Percentiles rank a stretch among this genome's conserved stretches.
Evolutionary conservation across 2,113 vertebrate species (phyloP).

Genomic region (Petroica traversi): DNA sequence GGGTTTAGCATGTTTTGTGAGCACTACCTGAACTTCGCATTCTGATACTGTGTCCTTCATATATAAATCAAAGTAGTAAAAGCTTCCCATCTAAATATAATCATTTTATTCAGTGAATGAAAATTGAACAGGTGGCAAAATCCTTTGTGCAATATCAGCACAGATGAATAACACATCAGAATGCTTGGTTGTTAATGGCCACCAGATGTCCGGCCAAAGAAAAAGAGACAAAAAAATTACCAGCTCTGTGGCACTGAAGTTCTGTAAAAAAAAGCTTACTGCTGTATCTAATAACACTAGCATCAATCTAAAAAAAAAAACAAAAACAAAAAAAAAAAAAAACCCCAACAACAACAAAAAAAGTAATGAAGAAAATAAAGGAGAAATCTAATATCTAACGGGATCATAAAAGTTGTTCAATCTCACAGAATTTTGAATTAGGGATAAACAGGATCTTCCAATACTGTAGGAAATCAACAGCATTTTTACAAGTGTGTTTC

Average conservation of each 20-base stretch:
- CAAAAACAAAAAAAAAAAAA: not conserved
- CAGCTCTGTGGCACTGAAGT: not conserved
- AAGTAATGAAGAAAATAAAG: not conserved
- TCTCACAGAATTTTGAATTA: not conserved
- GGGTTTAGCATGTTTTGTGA: not conserved
- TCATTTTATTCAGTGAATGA: not conserved
- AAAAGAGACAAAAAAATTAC: not conserved
- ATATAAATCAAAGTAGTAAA: not conserved
- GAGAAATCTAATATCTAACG: not conserved
- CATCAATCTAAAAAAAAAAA: not conserved
- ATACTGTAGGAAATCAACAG: not conserved
- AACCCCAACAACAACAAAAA: accelerated
- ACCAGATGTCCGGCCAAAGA: conserved; percentile 17
- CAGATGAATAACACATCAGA: conserved; percentile 11
- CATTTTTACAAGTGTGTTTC: not conserved
- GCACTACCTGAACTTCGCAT: not conserved
- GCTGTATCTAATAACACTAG: not conserved
- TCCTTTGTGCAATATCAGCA: not conserved
- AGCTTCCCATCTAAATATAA: not conserved
- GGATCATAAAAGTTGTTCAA: not conserved
- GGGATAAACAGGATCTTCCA: not conserved
- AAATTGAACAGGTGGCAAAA: conserved; percentile 26
- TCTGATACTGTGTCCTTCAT: not conserved
- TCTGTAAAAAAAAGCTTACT: not conserved
- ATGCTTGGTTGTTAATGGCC: conserved; percentile 8